phyloP scores from a whole-genome alignment of 1,140 invertebrate genomes.

The Venturia canescens region DNA sequence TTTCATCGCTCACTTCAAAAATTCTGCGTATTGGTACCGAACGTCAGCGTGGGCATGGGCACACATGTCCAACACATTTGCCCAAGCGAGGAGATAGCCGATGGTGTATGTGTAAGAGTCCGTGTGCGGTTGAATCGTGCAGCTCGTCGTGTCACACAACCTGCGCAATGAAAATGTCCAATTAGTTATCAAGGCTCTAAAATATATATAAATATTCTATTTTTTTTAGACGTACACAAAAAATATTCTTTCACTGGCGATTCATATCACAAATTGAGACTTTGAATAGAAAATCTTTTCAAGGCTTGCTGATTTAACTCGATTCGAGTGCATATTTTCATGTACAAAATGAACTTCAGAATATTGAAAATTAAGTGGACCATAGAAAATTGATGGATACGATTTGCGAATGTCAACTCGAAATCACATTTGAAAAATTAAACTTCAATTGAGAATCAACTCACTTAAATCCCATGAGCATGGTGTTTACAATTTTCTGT shows the following conservation, averaged over 20 bases:
- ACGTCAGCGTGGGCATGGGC: constrained; percentile 82
- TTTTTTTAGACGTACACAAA: too few relatives aligned
- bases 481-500: constrained; percentile 76
- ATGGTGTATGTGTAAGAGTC: constrained; percentile 81
- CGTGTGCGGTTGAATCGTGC: constrained; percentile 79
- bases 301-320: too few relatives aligned
- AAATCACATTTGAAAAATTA: too few relatives aligned
- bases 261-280: too few relatives aligned
- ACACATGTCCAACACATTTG: constrained; percentile 83
- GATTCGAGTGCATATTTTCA: too few relatives aligned
- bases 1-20: constrained; percentile 78
- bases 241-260: too few relatives aligned
- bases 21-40: constrained; percentile 83
- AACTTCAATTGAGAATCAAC: constrained; percentile 48
- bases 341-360: too few relatives aligned
- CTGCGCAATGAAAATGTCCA: constrained; percentile 58
- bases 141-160: constrained; percentile 79
- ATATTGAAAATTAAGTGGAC: too few relatives aligned
- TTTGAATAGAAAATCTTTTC: too few relatives aligned
- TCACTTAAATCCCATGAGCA: constrained; percentile 79
- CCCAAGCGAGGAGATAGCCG: constrained; percentile 87
- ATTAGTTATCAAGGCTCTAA: background rate
- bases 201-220: too few relatives aligned
- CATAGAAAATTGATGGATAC: too few relatives aligned
- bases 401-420: too few relatives aligned